Evolutionary conservation across 2,113 vertebrate species (phyloP).

Genomic region (Proteles cristata): DNA sequence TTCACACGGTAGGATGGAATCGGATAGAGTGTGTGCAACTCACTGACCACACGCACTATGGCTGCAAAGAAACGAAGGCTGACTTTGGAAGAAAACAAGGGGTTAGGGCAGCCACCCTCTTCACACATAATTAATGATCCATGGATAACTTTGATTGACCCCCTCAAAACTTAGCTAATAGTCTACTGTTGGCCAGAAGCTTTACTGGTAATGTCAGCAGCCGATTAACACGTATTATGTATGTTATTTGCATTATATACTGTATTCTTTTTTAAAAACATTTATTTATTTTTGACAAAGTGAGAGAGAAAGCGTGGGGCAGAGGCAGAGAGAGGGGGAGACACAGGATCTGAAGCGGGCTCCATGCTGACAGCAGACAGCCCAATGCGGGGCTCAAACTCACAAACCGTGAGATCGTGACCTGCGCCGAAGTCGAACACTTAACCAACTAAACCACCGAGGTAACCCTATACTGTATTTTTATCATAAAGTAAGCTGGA

Average conservation of each 20-base stretch:
- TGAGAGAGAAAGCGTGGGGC: no score
- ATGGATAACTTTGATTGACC: not conserved
- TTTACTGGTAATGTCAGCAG: not conserved
- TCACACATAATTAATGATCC: not conserved
- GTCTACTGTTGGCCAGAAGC: not conserved
- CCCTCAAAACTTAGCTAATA: not conserved
- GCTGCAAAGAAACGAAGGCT: not conserved
- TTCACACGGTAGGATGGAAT: not conserved
- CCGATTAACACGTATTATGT: not conserved
- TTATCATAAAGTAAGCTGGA: not conserved
- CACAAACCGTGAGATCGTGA: no score
- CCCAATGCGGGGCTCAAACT: no score
- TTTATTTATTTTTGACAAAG: no score
- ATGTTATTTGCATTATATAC: not conserved
- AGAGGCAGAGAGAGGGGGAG: no score
- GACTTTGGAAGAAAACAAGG: not conserved
- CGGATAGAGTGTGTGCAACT: not conserved
- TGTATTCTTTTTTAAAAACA: no score
- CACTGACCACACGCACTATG: not conserved
- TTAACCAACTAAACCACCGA: no score
- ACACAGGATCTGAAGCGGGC: no score
- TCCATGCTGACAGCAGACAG: no score
- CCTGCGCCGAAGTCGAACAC: no score
- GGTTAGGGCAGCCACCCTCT: fast-evolving
- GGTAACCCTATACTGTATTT: not conserved